phyloP scores from a whole-genome alignment of 2,113 vertebrate genomes.

The Zootoca vivipara region DNA sequence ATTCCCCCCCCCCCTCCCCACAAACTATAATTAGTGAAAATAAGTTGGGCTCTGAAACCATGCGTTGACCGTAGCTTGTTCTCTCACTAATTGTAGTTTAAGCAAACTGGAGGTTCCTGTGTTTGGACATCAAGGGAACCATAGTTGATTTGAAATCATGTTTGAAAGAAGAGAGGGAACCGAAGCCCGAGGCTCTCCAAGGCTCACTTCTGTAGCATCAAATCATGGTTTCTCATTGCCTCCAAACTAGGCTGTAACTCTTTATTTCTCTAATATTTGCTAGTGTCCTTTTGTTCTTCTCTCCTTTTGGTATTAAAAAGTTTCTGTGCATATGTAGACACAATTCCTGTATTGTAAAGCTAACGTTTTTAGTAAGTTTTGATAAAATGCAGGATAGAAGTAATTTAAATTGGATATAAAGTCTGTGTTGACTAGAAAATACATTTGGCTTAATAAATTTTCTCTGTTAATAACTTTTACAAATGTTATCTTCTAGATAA shows the following conservation, averaged over 20 bases:
- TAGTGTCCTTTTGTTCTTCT: too few species aligned
- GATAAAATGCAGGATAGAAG: background rate
- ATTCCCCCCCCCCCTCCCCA: too few species aligned
- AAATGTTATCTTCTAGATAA: background rate
- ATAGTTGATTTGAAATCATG: background rate
- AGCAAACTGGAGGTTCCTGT: background rate
- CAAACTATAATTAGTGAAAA: background rate
- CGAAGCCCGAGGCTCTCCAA: background rate
- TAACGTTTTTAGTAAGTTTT: background rate
- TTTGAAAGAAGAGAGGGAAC: background rate
- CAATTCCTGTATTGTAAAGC: too few species aligned
- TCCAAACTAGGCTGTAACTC: too few species aligned
- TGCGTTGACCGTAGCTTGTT: background rate
- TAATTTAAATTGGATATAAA: background rate
- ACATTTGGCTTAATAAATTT: background rate
- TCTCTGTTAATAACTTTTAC: background rate
- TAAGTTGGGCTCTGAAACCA: background rate
- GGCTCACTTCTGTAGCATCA: background rate
- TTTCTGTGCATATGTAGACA: too few species aligned
- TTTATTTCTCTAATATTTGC: too few species aligned
- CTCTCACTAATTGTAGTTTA: background rate
- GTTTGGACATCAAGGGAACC: background rate
- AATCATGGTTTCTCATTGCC: too few species aligned
- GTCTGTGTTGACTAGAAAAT: too few species aligned
- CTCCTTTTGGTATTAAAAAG: too few species aligned